These are phyloP conservation scores for Smittia sp. DNA, from an alignment of 2,888 invertebrate species.

Conservation along the genomic window DNA sequence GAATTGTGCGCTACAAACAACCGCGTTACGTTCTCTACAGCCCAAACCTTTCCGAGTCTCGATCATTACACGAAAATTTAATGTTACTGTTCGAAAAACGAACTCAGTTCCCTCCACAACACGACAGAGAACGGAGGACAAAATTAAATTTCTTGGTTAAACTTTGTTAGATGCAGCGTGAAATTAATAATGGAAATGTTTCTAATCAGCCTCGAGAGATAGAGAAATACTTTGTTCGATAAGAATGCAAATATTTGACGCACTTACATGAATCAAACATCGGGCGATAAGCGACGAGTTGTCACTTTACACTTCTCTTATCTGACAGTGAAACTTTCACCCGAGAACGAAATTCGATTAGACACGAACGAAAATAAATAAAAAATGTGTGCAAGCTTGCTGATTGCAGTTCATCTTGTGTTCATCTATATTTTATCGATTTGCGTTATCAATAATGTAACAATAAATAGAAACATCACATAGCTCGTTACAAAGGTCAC, in stretches of 20 bases:
- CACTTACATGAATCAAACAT: conserved; percentile 1
- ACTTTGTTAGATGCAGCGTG: conserved; percentile 17
- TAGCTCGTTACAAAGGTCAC: conserved; percentile 30
- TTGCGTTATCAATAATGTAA: conserved; percentile 38
- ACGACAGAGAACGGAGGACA: conserved; percentile 8
- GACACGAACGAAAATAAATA: background rate
- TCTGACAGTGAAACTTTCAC: conserved; percentile 2
- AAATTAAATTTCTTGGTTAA: conserved; percentile 2
- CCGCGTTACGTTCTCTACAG: background rate
- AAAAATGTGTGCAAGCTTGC: background rate
- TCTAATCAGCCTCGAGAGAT: background rate
- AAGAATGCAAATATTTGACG: conserved; percentile 11
- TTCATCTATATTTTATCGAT: conserved; percentile 35
- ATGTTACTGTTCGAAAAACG: background rate
- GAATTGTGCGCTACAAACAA: background rate
- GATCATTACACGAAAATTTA: background rate
- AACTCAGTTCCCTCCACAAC: conserved; percentile 22
- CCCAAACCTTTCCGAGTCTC: background rate
- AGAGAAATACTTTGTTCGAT: background rate
- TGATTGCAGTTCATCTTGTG: background rate
- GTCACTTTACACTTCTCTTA: background rate
- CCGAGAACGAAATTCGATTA: background rate
- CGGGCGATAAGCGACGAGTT: background rate
- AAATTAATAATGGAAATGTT: conserved; percentile 7
- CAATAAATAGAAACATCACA: conserved; percentile 39